phyloP scores from a whole-genome alignment of 2,888 invertebrate genomes.

The Drosophila niveifrons region DNA sequence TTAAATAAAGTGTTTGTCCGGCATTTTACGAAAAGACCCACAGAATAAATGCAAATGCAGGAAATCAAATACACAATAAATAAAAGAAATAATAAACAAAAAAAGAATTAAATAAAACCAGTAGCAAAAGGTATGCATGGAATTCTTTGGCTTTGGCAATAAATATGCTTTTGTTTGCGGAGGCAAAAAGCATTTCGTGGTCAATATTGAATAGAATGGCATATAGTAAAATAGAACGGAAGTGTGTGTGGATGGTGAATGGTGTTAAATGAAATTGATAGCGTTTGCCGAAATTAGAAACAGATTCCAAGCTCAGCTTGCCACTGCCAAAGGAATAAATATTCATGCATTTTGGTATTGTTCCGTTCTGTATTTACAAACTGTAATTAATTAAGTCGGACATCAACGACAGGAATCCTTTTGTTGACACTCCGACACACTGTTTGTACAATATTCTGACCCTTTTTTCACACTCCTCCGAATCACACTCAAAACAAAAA shows the following conservation, averaged over 20 bases:
- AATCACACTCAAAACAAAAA: background rate
- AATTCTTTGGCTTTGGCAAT: conserved; percentile 9
- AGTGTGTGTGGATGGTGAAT: background rate
- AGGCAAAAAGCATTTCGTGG: background rate
- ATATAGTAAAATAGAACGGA: background rate
- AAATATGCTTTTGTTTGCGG: conserved; percentile 6
- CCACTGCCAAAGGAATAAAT: background rate
- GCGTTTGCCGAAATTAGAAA: conserved; percentile 8
- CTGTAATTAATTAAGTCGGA: conserved; percentile 54
- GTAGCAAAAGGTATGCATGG: background rate
- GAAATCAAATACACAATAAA: background rate
- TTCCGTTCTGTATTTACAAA: conserved; percentile 19
- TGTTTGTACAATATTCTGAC: conserved; percentile 19
- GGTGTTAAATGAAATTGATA: conserved; percentile 18
- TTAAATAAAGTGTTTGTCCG: too few species aligned
- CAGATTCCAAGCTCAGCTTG: conserved; percentile 5
- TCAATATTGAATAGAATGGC: background rate
- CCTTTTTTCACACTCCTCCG: conserved; percentile 16
- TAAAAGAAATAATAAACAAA: too few species aligned
- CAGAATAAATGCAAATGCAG: conserved; percentile 5
- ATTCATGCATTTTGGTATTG: conserved; percentile 2
- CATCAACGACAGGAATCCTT: conserved; percentile 48
- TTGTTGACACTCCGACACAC: conserved; percentile 33
- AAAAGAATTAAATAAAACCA: background rate
- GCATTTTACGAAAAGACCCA: background rate